Evolutionary conservation across 2,113 vertebrate genomes (phyloP).

Genomic region (Puntigrus tetrazona): DNA sequence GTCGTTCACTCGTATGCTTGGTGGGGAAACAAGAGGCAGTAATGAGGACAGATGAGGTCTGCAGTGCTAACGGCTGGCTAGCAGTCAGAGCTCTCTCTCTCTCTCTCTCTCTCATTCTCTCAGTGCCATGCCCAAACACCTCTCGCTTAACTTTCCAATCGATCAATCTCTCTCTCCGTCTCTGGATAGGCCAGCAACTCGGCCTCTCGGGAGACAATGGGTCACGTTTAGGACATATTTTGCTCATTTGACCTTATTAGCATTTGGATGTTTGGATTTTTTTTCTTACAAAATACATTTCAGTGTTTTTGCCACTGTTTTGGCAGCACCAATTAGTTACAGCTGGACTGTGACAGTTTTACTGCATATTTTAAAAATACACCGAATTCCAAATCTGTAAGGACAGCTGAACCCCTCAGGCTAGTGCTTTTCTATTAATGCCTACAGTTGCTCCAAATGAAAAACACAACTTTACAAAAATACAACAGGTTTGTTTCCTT

Average conservation of each 20-base stretch:
- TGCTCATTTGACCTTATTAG: neutral
- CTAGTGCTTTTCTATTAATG: neutral
- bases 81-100: conserved; percentile 18
- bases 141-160: conserved; percentile 31
- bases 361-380: neutral
- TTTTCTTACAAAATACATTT: neutral
- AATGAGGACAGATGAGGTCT: conserved; percentile 59
- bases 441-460: neutral
- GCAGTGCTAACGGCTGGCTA: conserved; percentile 27
- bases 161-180: conserved; percentile 11
- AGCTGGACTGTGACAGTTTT: neutral
- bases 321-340: conserved; percentile 23
- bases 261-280: neutral
- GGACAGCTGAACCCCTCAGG: conserved; percentile 4
- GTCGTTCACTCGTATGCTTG: conserved; percentile 60
- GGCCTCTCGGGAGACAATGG: conserved; percentile 6
- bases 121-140: conserved; percentile 10
- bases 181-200: conserved; percentile 3
- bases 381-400: neutral
- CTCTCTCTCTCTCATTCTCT: conserved; percentile 44
- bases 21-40: conserved; percentile 45
- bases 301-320: conserved; percentile 6
- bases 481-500: conserved; percentile 18
- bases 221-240: conserved; percentile 2
- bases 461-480: conserved; percentile 35